Percentiles rank a stretch among this genome's conserved stretches.
Evolutionary conservation across 2,888 invertebrate species (phyloP).

Genomic region (Saturnia pavonia): DNA sequence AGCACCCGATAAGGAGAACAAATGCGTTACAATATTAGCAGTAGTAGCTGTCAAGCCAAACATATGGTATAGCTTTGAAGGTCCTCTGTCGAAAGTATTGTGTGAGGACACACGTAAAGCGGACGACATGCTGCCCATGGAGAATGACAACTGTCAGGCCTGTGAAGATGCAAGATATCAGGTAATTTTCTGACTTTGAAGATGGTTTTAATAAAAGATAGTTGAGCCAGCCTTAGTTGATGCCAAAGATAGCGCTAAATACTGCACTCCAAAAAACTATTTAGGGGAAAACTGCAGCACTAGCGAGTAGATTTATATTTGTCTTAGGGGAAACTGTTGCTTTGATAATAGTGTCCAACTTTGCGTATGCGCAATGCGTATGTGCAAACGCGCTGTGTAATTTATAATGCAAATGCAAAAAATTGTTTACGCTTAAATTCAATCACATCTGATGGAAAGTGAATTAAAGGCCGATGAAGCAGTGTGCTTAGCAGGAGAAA

Average conservation of each 20-base stretch:
- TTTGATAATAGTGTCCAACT: neutral
- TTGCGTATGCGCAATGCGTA: no score
- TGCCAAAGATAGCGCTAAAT: neutral
- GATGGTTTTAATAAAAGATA: neutral
- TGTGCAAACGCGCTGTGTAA: no score
- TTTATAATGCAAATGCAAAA: no score
- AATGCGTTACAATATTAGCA: constrained; percentile 69
- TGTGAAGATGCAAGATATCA: constrained; percentile 72
- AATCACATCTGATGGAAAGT: no score
- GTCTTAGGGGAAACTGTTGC: neutral
- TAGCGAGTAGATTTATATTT: neutral
- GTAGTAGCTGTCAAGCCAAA: constrained; percentile 64
- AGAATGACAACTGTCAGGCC: constrained; percentile 60
- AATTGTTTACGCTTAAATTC: no score
- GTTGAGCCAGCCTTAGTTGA: neutral
- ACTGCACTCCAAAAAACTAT: no score
- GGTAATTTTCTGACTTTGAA: constrained; percentile 39
- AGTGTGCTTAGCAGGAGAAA: no score
- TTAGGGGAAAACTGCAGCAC: neutral
- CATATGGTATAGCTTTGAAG: constrained; percentile 68
- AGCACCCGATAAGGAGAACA: constrained; percentile 64
- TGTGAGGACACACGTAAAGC: constrained; percentile 68
- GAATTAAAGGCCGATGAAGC: no score
- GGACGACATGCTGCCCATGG: constrained; percentile 67
- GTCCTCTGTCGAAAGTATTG: constrained; percentile 59